Evolutionary conservation across 2,888 invertebrate genomes (phyloP).

Genomic region (Clitarchus hookeri): DNA sequence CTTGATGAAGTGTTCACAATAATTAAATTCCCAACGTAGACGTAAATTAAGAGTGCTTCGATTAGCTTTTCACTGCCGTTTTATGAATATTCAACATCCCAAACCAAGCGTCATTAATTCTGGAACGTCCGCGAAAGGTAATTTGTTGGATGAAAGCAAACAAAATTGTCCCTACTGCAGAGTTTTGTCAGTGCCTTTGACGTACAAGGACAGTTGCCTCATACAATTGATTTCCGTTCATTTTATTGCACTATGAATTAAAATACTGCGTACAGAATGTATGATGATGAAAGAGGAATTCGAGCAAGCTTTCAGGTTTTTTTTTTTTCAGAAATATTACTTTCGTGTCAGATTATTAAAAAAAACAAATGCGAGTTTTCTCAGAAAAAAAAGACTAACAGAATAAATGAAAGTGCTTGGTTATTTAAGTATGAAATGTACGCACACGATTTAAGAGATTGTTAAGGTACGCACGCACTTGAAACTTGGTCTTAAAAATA

Average conservation of each 20-base stretch:
- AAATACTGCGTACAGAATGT: background rate
- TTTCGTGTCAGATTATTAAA: too few relatives aligned
- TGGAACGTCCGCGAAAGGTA: background rate
- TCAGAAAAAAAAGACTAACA: too few relatives aligned
- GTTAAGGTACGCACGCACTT: too few relatives aligned
- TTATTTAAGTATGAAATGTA: too few relatives aligned
- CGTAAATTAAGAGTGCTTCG: constrained; percentile 14
- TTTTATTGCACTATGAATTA: background rate
- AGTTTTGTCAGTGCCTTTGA: background rate
- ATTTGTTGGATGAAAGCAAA: background rate
- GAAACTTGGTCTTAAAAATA: too few relatives aligned
- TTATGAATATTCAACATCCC: background rate
- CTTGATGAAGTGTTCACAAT: background rate
- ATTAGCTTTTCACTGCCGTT: background rate
- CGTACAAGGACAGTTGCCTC: background rate
- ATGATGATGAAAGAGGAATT: background rate
- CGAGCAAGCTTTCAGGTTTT: background rate
- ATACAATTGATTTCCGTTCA: background rate
- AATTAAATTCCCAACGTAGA: constrained; percentile 7
- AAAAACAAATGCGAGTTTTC: too few relatives aligned
- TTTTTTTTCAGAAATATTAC: too few relatives aligned
- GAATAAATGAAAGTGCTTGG: too few relatives aligned
- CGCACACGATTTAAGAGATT: too few relatives aligned
- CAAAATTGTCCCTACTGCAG: background rate
- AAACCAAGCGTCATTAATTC: background rate